Evolutionary conservation across 2,113 vertebrate species (phyloP), one percentile per base, ranked within the genome.

Genomic region (Tenrec ecaudatus): DNA sequence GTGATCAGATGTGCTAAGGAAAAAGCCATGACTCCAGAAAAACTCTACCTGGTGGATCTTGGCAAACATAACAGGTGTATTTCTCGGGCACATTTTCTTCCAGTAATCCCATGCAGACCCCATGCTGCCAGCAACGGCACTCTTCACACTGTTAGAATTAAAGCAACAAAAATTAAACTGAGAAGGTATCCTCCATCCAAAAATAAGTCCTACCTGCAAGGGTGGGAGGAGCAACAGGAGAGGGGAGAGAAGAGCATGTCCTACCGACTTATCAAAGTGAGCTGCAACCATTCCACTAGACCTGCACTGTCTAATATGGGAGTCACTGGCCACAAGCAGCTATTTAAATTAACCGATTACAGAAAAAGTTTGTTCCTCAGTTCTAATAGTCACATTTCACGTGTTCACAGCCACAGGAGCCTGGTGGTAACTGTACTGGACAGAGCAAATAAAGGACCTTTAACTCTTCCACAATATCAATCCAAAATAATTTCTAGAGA

Each of bases 111-210:
- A 99, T 99, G 95, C 99, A 99, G 91, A 99, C 99, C 79, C 99
- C 99, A 82, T 99, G 99, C 98, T 99, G 99, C 99, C 99, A 99
- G 97, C 99, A 99, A 60, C 99, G 97, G 98, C 99, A 99, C 73
- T 99, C 99, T 98, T 99, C 99, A 97, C 99, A 99, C 99, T 99
- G 96, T 94, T 93, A 83, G 86, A 98, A 96, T 96, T 92, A 96
- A 95, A 96, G 88, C 96, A 96, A 92, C 92, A 95, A 97, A 88
- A 95, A 95, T 97, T 93, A 96, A 96, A 96, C 43, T 88, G 76
- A 96, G 94, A 90, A 86, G 31, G 43, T 68, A 93, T 84, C 81
- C 60, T 91, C 78, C 40, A 43, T 71, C 40, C 57, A 86, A 88
- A 92, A 89, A 17, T 36, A 93, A 87, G 60, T 58, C 47, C 47